These are phyloP conservation scores for Scaptomyza parva DNA, from an alignment of 2,888 invertebrate species.

Conservation along the genomic window DNA sequence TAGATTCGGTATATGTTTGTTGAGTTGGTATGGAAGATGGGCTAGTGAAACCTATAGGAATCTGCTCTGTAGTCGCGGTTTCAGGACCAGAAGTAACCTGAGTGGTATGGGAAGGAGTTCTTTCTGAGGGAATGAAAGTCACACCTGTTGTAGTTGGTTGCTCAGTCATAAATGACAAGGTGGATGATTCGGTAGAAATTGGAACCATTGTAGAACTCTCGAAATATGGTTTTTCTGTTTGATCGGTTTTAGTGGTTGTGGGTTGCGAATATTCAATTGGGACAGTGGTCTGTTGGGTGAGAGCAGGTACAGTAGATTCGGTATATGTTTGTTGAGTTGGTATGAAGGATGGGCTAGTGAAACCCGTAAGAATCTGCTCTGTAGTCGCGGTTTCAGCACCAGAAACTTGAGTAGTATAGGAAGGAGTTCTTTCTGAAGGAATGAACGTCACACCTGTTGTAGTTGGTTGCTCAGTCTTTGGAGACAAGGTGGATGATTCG, in stretches of 20 bases:
- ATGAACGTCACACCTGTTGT: no score
- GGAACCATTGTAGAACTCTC: neutral
- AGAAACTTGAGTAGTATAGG: no score
- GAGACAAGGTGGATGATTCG: no score
- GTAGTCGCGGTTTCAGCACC: neutral
- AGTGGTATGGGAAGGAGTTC: no score
- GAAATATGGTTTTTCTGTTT: neutral
- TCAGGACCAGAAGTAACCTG: no score
- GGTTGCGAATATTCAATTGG: neutral
- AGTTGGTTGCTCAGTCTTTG: no score
- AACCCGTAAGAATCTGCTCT: neutral
- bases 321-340: neutral
- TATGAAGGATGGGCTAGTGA: neutral
- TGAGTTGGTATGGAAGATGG: neutral
- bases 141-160: no score
- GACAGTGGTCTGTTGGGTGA: neutral
- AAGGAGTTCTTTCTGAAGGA: neutral
- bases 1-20: neutral
- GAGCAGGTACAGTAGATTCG: neutral
- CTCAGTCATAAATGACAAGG: neutral
- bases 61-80: neutral
- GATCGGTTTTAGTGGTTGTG: neutral
- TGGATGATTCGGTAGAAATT: neutral
- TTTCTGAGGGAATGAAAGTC: no score
- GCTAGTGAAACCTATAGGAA: neutral